Base-by-base conservation (phyloP, 2,888 invertebrate genomes). In the Petrolisthes manimaculis region DNA sequence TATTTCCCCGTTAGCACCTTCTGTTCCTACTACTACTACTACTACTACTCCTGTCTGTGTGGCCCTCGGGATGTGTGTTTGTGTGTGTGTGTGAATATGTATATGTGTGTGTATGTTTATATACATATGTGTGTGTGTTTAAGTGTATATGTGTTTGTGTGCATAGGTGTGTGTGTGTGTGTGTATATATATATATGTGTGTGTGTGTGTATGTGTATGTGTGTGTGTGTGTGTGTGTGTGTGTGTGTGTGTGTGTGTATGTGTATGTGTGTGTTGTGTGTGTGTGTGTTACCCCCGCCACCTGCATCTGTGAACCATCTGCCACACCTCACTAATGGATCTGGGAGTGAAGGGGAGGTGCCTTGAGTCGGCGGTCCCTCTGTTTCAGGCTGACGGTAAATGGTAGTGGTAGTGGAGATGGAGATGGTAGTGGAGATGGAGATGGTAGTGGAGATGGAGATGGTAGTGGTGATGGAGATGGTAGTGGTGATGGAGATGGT, bases 121-220 rank as follows among this genome's bases (percentile, higher is more conserved):
- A 21, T 74, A n/a, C n/a, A 21, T 14, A 21, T 74, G n/a, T 74
- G n/a, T 74, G n/a, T 74, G n/a, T 74, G n/a, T 74, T 6, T 74
- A 21, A 14, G n/a, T 74, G n/a, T 74, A 21, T 74, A 21, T 74
- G n/a, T 74, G n/a, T 74, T 6, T 74, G 74, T 14, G 74, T 14
- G 74, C 5, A n/a, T 14, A n/a, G 6, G 74, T 14, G 74, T 8
- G 74, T 74, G 74, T 74, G 74, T 74, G 74, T 74, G 74, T 74
- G 74, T 74, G n/a, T 74, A 14, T 6, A 61, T 9, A 14, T 6
- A 61, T 9, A 14, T 6, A 61, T 61, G 61, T 61, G 8, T 8
- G 8, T 74, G n/a, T 8, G 74, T n/a, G 8, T 67, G 67, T 67
- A 14, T 67, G 67, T 67, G 67, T 67, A n/a, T n/a, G 67, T 67